Evolutionary conservation across 30 jellyfish, hydroid and myxozoan genomes (phyloP), one percentile per base, ranked within the genome.

Genomic region (Chrysaora quinquecirrha): DNA sequence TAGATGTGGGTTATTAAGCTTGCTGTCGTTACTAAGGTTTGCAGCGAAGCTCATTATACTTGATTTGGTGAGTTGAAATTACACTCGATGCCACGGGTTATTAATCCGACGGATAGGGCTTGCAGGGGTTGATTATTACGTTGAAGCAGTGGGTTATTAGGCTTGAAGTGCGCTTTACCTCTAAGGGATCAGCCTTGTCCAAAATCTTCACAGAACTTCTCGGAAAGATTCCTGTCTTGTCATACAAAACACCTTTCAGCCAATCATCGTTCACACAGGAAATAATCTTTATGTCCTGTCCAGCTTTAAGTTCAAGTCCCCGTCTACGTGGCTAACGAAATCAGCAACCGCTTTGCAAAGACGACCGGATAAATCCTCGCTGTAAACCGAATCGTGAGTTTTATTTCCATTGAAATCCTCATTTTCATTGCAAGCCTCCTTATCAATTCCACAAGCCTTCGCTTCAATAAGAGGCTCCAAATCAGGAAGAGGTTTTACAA

Each of bases 191-290:
- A 52, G 24, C 20, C 12, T 62, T 7, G 16, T 73, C 84, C 29
- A 73, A 24, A 43, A 73, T 73, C 69, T 73, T 49, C 43, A 80
- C 76, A 24, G 68, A 64, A 66, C 31, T 65, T 21, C 43, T 25
- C 7, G 90, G 90, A 38, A 80, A 80, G 3, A 64, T 46, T 30
- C 90, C 90, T 14, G 83, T 80, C 47, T 23, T 30, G 19, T 67
- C 70, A 2, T 49, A 31, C 33, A 49, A 20, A 43, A 38, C 60
- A 19, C 83, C 90, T 21, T 54, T 68, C n/a, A 80, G 58, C 83
- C 90, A 80, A 1, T 52, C 90, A 14, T 29, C 16, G 31, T 66
- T 54, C 47, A 64, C 90, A 18, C n/a, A 22, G 3, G 83, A 80
- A 80, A 80, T 65, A 7, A 80, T 48, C 9, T 50, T 58, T 9